Base-by-base conservation (phyloP, 2,888 invertebrate species). In the Macaria notata region DNA sequence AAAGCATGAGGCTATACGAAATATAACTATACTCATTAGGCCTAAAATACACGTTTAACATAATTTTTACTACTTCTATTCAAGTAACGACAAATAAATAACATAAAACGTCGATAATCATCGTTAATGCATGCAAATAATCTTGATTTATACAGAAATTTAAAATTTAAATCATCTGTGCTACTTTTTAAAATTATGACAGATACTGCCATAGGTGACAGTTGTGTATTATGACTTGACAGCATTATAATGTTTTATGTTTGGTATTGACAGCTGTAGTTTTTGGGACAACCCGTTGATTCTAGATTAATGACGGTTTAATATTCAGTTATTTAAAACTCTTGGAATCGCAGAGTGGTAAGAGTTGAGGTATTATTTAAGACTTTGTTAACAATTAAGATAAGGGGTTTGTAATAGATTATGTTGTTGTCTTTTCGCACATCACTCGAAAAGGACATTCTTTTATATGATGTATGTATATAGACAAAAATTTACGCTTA, bases 131-230 rank as follows among this genome's bases (percentile, higher is more conserved):
- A 56, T 60, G 59, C 54, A 60, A 61, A 62, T 57, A 50, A 60
- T 48, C 50, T 54, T 64, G 54, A 62, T 59, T 58, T 61, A 65
- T 54, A 45, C 55, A 50, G 31, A 59, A 41, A 49, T 56, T 56
- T 46, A 49, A 50, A 59, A 54, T 50, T 48, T 31, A 56, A 59
- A 59, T 48, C 9, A 30, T 9, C 49, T 55, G 56, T 53, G 55
- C 62, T 51, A 51, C 42, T 64, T 64, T 53, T 46, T 46, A 46
- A 60, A 62, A 59, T 64, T 64, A 64, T 64, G 64, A 63, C 63
- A 62, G 55, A 50, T 56, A 59, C 60, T 60, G 63, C 57, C 61
- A 64, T 53, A 46, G 45, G 61, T 61, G 59, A 54, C 62, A 47
- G 49, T 59, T 9, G 57, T 46, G 49, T 58, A 63, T 61, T 61